phyloP scores from a whole-genome alignment of 2,888 invertebrate genomes.

The Pristionchus mayeri region DNA sequence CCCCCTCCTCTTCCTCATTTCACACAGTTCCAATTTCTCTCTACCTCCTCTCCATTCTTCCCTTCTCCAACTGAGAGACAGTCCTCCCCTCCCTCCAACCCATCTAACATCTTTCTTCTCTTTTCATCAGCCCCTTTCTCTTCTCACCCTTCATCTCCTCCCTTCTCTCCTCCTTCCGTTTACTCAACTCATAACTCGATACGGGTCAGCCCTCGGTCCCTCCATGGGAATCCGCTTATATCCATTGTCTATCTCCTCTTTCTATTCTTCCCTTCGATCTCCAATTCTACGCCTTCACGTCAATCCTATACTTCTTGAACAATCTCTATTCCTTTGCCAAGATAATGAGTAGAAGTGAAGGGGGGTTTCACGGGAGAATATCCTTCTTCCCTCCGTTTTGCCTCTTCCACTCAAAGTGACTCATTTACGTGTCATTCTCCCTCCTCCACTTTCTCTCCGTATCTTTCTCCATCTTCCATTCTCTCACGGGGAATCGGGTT shows the following conservation, averaged over 20 bases:
- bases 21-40: conserved; percentile 17
- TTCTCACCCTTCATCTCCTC: conserved; percentile 16
- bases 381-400: background rate
- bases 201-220: conserved; percentile 23
- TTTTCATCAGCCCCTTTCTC: conserved; percentile 7
- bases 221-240: conserved; percentile 43
- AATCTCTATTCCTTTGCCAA: background rate
- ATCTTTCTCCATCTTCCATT: conserved; percentile 19
- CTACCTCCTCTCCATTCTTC: conserved; percentile 5
- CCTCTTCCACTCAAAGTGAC: conserved; percentile 25
- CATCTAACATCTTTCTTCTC: conserved; percentile 1
- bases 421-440: conserved; percentile 34
- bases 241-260: conserved; percentile 40
- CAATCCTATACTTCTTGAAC: background rate
- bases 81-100: conserved; percentile 19
- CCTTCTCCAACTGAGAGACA: conserved; percentile 10
- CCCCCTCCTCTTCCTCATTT: conserved; percentile 6
- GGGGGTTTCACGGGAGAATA: conserved; percentile 38
- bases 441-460: conserved; percentile 16
- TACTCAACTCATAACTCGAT: background rate
- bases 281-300: background rate
- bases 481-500: conserved; percentile 26
- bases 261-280: background rate
- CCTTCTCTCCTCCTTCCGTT: conserved; percentile 32
- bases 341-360: background rate